Evolutionary conservation across 1,140 invertebrate species (phyloP).

Genomic region (Diachasmimorpha longicaudata): DNA sequence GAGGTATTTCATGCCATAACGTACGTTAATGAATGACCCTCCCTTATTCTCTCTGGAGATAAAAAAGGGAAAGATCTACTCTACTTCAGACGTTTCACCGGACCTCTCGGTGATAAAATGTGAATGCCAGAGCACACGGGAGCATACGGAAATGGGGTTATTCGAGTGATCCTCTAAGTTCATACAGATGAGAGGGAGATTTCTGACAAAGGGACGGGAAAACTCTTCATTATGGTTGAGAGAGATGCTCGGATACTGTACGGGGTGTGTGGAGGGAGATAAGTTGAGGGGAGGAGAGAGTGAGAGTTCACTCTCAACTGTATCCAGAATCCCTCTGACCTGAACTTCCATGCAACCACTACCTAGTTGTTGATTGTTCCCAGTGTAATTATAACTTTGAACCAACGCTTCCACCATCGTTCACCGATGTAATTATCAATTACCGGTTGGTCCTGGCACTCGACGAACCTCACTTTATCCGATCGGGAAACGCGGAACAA

Average conservation of each 20-base stretch:
- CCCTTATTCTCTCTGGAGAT: too few species aligned
- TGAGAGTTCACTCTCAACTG: conserved; percentile 10
- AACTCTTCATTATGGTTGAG: background rate
- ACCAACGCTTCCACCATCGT: conserved; percentile 21
- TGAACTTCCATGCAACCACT: conserved; percentile 1
- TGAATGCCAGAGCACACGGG: background rate
- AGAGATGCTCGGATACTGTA: background rate
- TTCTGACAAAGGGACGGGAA: conserved; percentile 9
- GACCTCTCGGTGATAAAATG: background rate
- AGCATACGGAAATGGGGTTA: conserved; percentile 16
- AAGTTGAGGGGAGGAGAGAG: background rate
- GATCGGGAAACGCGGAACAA: background rate
- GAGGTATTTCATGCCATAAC: too few species aligned
- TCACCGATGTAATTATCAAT: conserved; percentile 51
- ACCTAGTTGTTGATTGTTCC: conserved; percentile 51
- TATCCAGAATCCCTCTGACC: background rate
- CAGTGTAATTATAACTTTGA: conserved; percentile 51
- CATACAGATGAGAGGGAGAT: background rate
- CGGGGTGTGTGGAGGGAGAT: background rate
- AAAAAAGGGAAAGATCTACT: too few species aligned
- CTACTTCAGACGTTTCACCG: too few species aligned
- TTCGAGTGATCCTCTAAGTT: conserved; percentile 2
- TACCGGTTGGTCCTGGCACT: conserved; percentile 27
- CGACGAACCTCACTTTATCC: background rate
- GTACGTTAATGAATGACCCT: too few species aligned